Evolutionary conservation across 2,113 vertebrate species (phyloP).

Genomic region (Lophotis ruficrista): DNA sequence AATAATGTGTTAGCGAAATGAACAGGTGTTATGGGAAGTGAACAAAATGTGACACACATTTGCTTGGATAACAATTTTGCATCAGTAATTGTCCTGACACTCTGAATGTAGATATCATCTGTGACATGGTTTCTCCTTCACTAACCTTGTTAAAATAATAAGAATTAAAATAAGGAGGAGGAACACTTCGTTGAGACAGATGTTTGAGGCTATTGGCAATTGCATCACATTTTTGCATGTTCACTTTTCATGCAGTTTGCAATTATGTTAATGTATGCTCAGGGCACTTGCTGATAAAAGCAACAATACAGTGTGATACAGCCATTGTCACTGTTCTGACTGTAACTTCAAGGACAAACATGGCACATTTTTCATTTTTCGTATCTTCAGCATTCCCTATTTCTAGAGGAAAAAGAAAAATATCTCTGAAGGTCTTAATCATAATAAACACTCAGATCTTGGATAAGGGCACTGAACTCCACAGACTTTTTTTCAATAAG

Average conservation of each 20-base stretch:
- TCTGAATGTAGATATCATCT: constrained; percentile 65
- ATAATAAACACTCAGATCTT: neutral
- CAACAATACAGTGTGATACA: constrained; percentile 62
- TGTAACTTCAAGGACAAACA: constrained; percentile 63
- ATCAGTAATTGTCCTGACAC: constrained; percentile 60
- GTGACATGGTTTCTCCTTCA: constrained; percentile 65
- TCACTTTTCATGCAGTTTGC: constrained; percentile 66
- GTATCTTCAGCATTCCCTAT: constrained; percentile 3
- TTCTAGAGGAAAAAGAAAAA: constrained; percentile 12
- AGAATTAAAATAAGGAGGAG: constrained; percentile 67
- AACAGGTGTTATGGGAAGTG: constrained; percentile 57
- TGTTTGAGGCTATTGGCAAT: constrained; percentile 71
- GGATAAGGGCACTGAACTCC: neutral
- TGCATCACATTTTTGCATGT: constrained; percentile 64
- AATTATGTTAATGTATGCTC: constrained; percentile 75
- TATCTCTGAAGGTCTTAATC: constrained; percentile 23
- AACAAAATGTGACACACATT: constrained; percentile 44
- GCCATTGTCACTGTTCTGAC: constrained; percentile 60
- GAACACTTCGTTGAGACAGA: constrained; percentile 65
- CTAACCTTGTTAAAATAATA: constrained; percentile 69
- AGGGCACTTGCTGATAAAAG: constrained; percentile 73
- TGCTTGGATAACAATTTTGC: constrained; percentile 44
- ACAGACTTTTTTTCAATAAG: neutral
- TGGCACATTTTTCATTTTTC: constrained; percentile 47
- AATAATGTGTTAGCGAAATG: neutral